Conservation (phyloP, 2,797 vertebrate genomes). For the Balearica regulorum region DNA sequence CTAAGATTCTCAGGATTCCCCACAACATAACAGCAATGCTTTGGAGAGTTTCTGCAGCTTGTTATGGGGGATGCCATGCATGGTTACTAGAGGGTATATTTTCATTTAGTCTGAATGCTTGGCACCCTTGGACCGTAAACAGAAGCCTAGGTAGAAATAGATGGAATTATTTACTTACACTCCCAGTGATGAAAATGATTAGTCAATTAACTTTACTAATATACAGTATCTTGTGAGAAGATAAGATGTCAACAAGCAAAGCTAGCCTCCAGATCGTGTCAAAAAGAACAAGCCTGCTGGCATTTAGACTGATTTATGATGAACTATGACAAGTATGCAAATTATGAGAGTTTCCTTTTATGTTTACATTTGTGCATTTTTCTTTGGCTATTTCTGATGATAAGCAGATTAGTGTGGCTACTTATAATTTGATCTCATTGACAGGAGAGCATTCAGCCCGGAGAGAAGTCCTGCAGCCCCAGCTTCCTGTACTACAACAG, state of each 20-base stretch:
- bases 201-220: conserved; percentile 87
- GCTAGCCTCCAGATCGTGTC: not conserved
- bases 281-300: not conserved
- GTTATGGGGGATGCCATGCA: conserved; percentile 90
- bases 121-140: conserved; percentile 87
- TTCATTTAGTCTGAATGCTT: conserved; percentile 96
- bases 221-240: conserved; percentile 70
- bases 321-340: conserved; percentile 58
- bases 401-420: conserved; percentile 51
- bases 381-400: conserved; percentile 65
- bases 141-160: conserved; percentile 89
- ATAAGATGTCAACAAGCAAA: conserved; percentile 45
- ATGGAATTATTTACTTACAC: conserved; percentile 79
- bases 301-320: conserved; percentile 43
- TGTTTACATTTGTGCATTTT: conserved; percentile 73
- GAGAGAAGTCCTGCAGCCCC: not conserved
- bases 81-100: conserved; percentile 90
- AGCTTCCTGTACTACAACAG: not conserved
- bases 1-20: conserved; percentile 93
- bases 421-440: conserved; percentile 58
- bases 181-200: conserved; percentile 84
- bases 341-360: conserved; percentile 63
- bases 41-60: conserved; percentile 90
- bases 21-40: conserved; percentile 88
- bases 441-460: conserved; percentile 37